Conservation (phyloP, 2,888 invertebrate species). For the Amphipoea lucens region DNA sequence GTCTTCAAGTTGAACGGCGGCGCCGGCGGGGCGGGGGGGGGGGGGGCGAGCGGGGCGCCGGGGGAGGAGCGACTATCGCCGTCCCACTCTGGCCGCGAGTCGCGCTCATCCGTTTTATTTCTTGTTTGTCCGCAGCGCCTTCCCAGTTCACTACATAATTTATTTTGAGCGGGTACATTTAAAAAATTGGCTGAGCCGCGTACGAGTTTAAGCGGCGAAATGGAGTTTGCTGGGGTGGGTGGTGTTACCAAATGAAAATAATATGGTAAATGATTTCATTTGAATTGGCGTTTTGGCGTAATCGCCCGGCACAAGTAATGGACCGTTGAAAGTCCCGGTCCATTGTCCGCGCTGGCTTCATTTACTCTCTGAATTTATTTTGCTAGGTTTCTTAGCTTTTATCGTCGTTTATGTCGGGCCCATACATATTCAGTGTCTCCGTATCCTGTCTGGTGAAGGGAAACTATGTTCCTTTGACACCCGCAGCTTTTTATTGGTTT, state of each 20-base stretch:
- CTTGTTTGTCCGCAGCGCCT: constrained; percentile 85
- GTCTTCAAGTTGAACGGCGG: constrained; percentile 87
- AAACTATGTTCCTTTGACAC: constrained; percentile 73
- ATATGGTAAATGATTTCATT: constrained; percentile 89
- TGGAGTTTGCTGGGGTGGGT: constrained; percentile 81
- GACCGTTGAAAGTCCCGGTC: constrained; percentile 80
- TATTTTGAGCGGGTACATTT: constrained; percentile 89
- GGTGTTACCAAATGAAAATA: constrained; percentile 74
- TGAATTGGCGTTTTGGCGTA: constrained; percentile 83
- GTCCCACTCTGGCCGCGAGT: constrained; percentile 80
- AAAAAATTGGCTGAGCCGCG: constrained; percentile 87
- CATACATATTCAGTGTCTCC: constrained; percentile 84
- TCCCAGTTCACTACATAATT: constrained; percentile 88
- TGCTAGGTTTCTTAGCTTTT: constrained; percentile 79
- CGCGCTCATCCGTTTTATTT: constrained; percentile 86
- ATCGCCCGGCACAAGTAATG: constrained; percentile 84
- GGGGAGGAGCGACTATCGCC: constrained; percentile 76
- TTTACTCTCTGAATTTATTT: constrained; percentile 85
- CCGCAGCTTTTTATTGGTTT: constrained; percentile 67
- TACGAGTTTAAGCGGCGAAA: constrained; percentile 84
- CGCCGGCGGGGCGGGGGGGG: constrained; percentile 52
- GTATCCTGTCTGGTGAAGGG: constrained; percentile 76
- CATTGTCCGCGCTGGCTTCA: constrained; percentile 84
- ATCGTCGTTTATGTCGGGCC: constrained; percentile 77
- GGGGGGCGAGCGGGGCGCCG: constrained; percentile 57